Percentiles rank a stretch among this genome's conserved stretches.
phyloP scores from a whole-genome alignment of 2,797 vertebrate species.

The Pseudochaenichthys georgianus region DNA sequence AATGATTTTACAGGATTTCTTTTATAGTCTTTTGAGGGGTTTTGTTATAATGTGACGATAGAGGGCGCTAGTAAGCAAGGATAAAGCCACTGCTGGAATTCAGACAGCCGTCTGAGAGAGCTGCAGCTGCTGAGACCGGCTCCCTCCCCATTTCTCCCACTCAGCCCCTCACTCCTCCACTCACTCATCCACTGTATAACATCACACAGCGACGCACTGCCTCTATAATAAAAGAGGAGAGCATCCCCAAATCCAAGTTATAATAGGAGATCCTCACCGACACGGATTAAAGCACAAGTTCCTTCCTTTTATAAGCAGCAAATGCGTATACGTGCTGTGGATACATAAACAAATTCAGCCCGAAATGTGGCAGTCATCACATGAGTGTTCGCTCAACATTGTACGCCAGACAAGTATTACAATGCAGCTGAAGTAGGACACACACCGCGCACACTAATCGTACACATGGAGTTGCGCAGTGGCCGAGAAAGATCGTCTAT shows the following conservation, averaged over 20 bases:
- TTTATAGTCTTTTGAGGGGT: background rate
- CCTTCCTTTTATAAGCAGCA: background rate
- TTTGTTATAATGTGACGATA: conserved; percentile 71
- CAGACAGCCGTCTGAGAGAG: conserved; percentile 65
- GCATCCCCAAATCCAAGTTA: conserved; percentile 10
- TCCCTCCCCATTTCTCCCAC: background rate
- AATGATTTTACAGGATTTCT: background rate
- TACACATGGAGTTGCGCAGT: conserved; percentile 55
- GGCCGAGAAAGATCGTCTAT: conserved; percentile 13
- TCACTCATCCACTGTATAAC: conserved; percentile 56
- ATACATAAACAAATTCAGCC: background rate
- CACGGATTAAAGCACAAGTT: conserved; percentile 1
- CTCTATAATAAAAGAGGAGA: conserved; percentile 9
- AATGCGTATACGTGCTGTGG: conserved; percentile 1
- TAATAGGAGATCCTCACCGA: background rate
- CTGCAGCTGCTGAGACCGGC: conserved; percentile 71
- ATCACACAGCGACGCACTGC: conserved; percentile 29
- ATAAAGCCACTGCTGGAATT: conserved; percentile 77
- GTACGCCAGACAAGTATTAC: conserved; percentile 19
- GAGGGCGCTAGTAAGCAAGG: conserved; percentile 85
- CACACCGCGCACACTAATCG: conserved; percentile 37
- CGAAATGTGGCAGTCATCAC: background rate
- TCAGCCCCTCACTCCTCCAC: conserved; percentile 42
- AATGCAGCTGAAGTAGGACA: conserved; percentile 27
- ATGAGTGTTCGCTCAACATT: conserved; percentile 18